Evolutionary conservation across 1,140 invertebrate genomes (phyloP).

Genomic region (Gerris buenoi): DNA sequence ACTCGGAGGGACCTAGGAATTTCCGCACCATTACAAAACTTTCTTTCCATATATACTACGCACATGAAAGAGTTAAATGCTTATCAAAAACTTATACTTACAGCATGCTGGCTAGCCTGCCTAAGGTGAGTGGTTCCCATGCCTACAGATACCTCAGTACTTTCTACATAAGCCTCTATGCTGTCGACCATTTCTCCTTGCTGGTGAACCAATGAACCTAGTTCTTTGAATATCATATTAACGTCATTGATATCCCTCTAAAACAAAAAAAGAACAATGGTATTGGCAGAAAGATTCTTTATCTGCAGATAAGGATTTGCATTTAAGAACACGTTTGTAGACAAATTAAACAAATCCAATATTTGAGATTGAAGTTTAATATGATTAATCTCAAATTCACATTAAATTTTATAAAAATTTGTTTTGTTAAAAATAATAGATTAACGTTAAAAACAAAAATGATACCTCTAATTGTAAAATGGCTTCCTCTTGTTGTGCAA

Average conservation of each 20-base stretch:
- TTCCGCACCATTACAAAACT: no score
- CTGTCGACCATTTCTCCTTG: slow-evolving; percentile 94
- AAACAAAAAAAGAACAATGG: no score
- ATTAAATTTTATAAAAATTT: no score
- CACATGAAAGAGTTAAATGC: no score
- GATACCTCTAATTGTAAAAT: slow-evolving; percentile 76
- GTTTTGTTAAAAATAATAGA: slow-evolving; percentile 1
- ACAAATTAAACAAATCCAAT: no score
- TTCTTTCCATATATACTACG: no score
- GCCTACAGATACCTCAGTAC: slow-evolving; percentile 69
- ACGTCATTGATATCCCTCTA: slow-evolving; percentile 88
- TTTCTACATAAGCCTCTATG: slow-evolving; percentile 90
- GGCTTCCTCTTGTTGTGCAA: slow-evolving; percentile 80
- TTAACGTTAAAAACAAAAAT: neutral
- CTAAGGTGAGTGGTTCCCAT: slow-evolving; percentile 40
- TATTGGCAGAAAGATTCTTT: no score
- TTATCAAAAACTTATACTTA: neutral
- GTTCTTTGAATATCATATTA: slow-evolving; percentile 96
- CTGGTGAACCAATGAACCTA: slow-evolving; percentile 89
- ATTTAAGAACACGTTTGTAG: no score
- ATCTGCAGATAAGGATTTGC: no score
- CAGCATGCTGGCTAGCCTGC: neutral
- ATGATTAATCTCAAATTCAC: no score
- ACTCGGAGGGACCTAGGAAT: no score
- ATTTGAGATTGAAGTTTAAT: no score